These are phyloP conservation scores for Andrena dorsata DNA, from an alignment of 2,888 invertebrate genomes.

Conservation along the genomic window DNA sequence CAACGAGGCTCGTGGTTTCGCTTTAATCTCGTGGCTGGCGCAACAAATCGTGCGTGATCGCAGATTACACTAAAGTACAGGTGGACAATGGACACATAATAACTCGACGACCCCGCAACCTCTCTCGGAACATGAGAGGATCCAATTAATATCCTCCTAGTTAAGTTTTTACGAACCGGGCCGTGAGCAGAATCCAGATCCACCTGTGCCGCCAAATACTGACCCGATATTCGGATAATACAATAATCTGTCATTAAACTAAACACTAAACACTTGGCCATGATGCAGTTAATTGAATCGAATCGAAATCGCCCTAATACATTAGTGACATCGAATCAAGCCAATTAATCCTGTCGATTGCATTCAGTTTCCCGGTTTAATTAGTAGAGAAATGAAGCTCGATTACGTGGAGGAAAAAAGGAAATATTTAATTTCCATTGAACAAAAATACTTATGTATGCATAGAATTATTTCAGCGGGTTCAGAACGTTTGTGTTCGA, in stretches of 20 bases:
- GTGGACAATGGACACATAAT: constrained; percentile 45
- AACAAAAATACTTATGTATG: no score
- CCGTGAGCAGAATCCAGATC: not conserved
- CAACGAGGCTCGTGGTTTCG: constrained; percentile 11
- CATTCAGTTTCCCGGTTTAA: no score
- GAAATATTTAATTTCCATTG: no score
- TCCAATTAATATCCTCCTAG: constrained; percentile 10
- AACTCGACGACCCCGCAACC: constrained; percentile 23
- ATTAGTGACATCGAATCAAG: not conserved
- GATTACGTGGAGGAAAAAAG: no score
- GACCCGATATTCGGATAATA: not conserved
- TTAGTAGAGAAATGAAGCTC: no score
- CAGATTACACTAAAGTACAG: constrained; percentile 38
- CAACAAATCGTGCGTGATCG: constrained; percentile 23
- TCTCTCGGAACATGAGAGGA: constrained; percentile 11
- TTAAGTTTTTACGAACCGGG: constrained; percentile 14
- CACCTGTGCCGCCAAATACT: not conserved
- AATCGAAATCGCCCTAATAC: not conserved
- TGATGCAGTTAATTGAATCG: not conserved
- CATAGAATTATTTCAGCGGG: no score
- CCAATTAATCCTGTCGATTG: no score
- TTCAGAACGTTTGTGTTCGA: no score
- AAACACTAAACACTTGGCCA: not conserved
- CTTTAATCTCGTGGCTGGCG: constrained; percentile 45
- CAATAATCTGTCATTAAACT: not conserved